Conservation (phyloP, 2,888 invertebrate genomes). For the Drosophila crucigera region DNA sequence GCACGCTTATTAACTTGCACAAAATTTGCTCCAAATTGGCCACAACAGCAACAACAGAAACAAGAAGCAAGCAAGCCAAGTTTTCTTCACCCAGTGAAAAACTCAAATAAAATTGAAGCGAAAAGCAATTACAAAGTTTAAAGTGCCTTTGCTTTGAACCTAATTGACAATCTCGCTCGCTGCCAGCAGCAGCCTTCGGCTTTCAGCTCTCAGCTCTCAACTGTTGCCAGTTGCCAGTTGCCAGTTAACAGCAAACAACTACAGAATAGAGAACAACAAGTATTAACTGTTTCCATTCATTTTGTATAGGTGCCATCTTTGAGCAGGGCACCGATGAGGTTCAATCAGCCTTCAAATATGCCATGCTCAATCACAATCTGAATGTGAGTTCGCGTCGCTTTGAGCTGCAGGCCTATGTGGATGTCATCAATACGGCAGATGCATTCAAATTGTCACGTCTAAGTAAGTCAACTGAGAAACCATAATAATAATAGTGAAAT, state of each 20-base stretch:
- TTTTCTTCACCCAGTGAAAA: constrained; percentile 19
- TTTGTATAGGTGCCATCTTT: constrained; percentile 92
- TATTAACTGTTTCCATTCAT: constrained; percentile 23
- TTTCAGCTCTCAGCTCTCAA: background rate
- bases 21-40: constrained; percentile 61
- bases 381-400: constrained; percentile 92
- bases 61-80: constrained; percentile 15
- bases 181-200: constrained; percentile 15
- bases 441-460: constrained; percentile 96
- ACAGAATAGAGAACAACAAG: background rate
- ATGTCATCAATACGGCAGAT: constrained; percentile 96
- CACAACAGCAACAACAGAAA: constrained; percentile 33
- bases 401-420: constrained; percentile 94
- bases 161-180: constrained; percentile 72
- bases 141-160: constrained; percentile 72
- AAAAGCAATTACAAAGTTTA: constrained; percentile 80
- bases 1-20: constrained; percentile 71
- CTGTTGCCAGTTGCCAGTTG: background rate
- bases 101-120: constrained; percentile 67
- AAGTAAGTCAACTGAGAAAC: constrained; percentile 86
- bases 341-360: constrained; percentile 96
- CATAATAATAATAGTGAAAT: background rate
- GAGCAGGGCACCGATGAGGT: constrained; percentile 96
- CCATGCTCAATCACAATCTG: constrained; percentile 94
- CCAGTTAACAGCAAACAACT: background rate